Evolutionary conservation across 2,888 invertebrate genomes (phyloP).

Genomic region (Gisinianus flammeolus): DNA sequence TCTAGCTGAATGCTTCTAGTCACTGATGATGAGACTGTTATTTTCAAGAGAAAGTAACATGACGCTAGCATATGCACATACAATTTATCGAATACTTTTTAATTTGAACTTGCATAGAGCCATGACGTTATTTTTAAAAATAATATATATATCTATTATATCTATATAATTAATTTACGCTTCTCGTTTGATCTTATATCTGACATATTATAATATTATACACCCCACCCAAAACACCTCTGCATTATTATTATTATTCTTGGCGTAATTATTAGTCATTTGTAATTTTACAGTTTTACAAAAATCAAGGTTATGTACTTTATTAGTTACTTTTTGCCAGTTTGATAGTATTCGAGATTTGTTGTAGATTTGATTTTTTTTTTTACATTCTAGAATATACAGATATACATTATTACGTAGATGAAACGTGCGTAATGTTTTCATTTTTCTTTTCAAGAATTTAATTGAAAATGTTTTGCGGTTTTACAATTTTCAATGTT

Average conservation of each 20-base stretch:
- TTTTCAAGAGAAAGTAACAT: no score
- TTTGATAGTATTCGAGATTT: not conserved
- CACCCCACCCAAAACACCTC: not conserved
- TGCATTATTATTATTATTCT: not conserved
- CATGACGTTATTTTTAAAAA: not conserved
- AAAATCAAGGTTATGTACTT: not conserved
- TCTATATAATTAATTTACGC: not conserved
- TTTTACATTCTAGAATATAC: not conserved
- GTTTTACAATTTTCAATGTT: not conserved
- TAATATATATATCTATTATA: slow-evolving; percentile 5
- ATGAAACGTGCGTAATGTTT: not conserved
- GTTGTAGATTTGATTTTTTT: not conserved
- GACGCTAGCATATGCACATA: no score
- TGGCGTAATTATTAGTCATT: not conserved
- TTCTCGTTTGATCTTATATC: slow-evolving; percentile 15
- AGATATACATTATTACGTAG: not conserved
- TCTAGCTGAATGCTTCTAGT: no score
- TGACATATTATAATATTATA: no score
- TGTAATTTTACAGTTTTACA: not conserved
- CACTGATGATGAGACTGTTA: no score
- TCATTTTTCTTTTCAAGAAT: not conserved
- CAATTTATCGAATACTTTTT: not conserved
- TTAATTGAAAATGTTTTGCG: no score
- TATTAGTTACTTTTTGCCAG: not conserved
- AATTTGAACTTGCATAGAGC: not conserved